Percentiles rank a stretch among this genome's conserved stretches.
These are phyloP conservation scores for Mechanitis mazaeus DNA, from an alignment of 2,888 invertebrate species.

Conservation along the genomic window DNA sequence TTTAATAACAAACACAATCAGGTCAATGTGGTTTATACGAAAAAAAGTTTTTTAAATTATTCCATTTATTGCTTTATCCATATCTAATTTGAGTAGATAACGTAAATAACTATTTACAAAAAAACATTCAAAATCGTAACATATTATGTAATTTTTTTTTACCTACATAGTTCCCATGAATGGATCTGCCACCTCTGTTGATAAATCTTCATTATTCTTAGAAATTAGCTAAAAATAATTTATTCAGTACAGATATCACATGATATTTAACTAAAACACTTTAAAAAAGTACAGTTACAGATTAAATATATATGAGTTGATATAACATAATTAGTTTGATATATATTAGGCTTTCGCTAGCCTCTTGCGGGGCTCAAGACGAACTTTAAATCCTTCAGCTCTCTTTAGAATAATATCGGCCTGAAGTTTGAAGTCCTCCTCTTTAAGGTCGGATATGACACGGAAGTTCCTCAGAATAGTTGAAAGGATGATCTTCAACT, in stretches of 20 bases:
- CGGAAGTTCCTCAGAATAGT: conserved; percentile 85
- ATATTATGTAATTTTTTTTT: conserved; percentile 35
- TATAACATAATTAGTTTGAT: conserved; percentile 22
- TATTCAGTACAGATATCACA: conserved; percentile 55
- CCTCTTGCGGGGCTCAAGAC: conserved; percentile 80
- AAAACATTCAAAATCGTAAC: conserved; percentile 36
- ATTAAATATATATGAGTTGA: conserved; percentile 28
- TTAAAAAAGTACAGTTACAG: conserved; percentile 39
- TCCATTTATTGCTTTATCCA: conserved; percentile 37
- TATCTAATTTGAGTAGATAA: conserved; percentile 14
- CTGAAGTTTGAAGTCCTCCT: conserved; percentile 83
- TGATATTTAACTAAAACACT: conserved; percentile 37
- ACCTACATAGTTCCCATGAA: conserved; percentile 36
- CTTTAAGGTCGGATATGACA: conserved; percentile 80
- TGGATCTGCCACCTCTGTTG: conserved; percentile 51
- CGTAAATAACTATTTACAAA: conserved; percentile 48
- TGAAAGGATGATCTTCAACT: conserved; percentile 85
- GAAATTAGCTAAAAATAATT: conserved; percentile 45
- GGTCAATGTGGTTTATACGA: conserved; percentile 2
- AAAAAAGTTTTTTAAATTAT: conserved; percentile 17
- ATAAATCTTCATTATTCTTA: conserved; percentile 42
- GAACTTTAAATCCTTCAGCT: conserved; percentile 85
- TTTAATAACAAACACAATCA: neutral
- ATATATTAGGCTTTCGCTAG: conserved; percentile 49
- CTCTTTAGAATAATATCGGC: conserved; percentile 87